Percentiles rank a stretch among this genome's conserved stretches.
Evolutionary conservation across 1,140 invertebrate genomes (phyloP).

Genomic region (Bombus ignitus): DNA sequence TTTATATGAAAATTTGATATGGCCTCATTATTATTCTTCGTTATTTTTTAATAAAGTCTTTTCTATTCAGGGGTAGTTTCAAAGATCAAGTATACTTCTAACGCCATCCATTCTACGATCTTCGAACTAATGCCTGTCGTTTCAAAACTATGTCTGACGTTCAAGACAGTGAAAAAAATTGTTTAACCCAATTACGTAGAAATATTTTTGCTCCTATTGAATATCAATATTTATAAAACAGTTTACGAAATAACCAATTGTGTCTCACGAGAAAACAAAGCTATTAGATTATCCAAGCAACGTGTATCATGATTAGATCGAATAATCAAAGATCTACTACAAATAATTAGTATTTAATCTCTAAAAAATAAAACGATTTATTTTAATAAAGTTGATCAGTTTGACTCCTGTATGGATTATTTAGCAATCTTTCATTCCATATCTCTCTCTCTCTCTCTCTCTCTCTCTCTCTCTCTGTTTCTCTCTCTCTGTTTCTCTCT

Average conservation of each 20-base stretch:
- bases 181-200: too few species aligned
- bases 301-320: too few species aligned
- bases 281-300: too few species aligned
- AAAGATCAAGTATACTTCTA: constrained; percentile 26
- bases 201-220: too few species aligned
- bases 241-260: too few species aligned
- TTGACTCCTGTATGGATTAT: neutral
- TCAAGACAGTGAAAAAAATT: neutral
- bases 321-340: neutral
- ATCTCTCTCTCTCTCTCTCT: too few species aligned
- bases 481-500: too few species aligned
- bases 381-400: neutral
- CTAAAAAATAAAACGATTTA: neutral
- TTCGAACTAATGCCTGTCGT: neutral
- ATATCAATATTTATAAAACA: too few species aligned
- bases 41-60: neutral
- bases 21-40: too few species aligned
- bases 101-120: constrained; percentile 53
- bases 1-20: neutral
- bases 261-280: too few species aligned
- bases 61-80: constrained; percentile 4
- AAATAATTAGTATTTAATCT: neutral
- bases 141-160: neutral
- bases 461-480: too few species aligned
- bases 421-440: too few species aligned